phyloP scores from a whole-genome alignment of 1,140 invertebrate species.

The Stenopsyche tienmushanensis region DNA sequence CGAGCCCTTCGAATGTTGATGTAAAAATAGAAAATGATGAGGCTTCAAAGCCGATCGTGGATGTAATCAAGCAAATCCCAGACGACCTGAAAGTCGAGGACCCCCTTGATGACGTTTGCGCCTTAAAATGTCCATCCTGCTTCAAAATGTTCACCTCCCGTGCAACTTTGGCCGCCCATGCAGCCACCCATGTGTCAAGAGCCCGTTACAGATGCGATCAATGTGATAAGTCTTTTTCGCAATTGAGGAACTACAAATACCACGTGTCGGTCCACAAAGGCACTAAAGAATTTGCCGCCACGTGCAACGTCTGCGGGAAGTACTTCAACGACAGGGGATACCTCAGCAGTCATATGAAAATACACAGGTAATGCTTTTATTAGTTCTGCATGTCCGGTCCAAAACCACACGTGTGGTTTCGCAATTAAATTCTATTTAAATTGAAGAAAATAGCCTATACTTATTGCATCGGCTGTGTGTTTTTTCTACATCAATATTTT shows the following conservation, averaged over 20 bases:
- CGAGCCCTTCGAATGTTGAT: too few relatives aligned
- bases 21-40: too few relatives aligned
- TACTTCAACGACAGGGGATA: conserved; percentile 77
- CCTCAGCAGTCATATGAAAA: conserved; percentile 77
- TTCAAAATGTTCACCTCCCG: conserved; percentile 44
- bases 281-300: conserved; percentile 72
- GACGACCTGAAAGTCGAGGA: background rate
- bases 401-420: background rate
- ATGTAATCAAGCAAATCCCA: too few relatives aligned
- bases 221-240: conserved; percentile 77
- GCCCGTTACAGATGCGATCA: conserved; percentile 71
- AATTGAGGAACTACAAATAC: conserved; percentile 75
- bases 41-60: too few relatives aligned
- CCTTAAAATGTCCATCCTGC: conserved; percentile 26
- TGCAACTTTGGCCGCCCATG: conserved; percentile 41
- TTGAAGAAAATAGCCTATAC: background rate
- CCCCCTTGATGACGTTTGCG: conserved; percentile 7
- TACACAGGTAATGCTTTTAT: conserved; percentile 59
- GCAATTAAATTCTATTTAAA: background rate
- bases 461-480: too few relatives aligned
- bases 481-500: too few relatives aligned
- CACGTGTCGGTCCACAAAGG: conserved; percentile 73
- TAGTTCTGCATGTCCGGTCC: conserved; percentile 2
- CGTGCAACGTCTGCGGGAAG: conserved; percentile 75
- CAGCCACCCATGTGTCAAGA: conserved; percentile 39